Conservation (phyloP, 2,113 vertebrate genomes). For the Orcinus orca region DNA sequence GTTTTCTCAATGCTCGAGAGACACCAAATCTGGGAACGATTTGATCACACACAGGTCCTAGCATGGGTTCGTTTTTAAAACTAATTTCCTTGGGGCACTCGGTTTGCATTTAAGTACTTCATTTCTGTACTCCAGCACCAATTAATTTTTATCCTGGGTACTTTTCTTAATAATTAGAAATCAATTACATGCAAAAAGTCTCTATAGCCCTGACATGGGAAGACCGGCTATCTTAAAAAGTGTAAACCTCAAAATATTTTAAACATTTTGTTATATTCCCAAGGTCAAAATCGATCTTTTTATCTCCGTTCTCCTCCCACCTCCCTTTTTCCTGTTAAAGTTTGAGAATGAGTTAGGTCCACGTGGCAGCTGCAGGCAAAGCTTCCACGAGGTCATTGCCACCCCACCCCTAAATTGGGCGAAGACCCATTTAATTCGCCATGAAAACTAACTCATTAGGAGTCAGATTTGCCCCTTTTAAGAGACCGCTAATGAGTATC, state of each 20-base stretch:
- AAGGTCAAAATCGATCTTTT: neutral
- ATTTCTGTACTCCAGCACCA: neutral
- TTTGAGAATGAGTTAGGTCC: too few species aligned
- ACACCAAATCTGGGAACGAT: neutral
- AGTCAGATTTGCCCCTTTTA: neutral
- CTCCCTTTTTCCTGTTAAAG: neutral
- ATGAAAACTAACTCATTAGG: constrained; percentile 55
- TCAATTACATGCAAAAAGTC: constrained; percentile 3
- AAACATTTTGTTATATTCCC: neutral
- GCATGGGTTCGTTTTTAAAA: fast-evolving
- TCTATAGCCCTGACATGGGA: neutral
- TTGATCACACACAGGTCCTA: fast-evolving
- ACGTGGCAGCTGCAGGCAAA: neutral
- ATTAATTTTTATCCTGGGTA: neutral
- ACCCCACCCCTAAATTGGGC: neutral
- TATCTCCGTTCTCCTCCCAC: neutral
- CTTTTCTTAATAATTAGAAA: neutral
- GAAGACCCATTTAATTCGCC: constrained; percentile 38
- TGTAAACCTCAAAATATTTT: neutral
- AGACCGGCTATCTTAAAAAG: neutral
- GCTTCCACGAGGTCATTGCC: neutral
- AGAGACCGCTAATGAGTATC: neutral
- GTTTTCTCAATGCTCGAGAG: neutral
- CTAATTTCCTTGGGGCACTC: fast-evolving
- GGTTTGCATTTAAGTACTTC: neutral